Conservation (phyloP, 2,113 vertebrate genomes). For the Alexandromys fortis region DNA sequence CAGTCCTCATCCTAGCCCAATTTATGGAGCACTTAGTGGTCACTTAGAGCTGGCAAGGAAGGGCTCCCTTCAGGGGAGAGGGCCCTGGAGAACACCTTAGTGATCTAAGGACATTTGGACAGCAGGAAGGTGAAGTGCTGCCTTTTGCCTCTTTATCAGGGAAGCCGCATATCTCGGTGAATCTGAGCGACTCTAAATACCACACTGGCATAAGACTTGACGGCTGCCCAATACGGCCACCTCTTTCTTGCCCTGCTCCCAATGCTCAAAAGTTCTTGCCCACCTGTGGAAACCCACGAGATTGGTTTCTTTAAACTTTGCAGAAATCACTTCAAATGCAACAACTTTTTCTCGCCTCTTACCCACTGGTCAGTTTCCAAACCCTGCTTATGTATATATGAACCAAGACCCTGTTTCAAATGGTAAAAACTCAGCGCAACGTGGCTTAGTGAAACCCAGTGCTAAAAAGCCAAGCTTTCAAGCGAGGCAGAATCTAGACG, state of each 20-base stretch:
- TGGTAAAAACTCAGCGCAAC: background rate
- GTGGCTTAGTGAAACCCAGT: background rate
- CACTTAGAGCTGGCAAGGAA: background rate
- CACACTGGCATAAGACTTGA: background rate
- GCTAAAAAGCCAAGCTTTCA: background rate
- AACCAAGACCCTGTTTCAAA: background rate
- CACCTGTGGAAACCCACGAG: background rate
- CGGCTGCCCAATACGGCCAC: too few species aligned
- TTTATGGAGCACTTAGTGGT: background rate
- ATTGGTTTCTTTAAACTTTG: background rate
- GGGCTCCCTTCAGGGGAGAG: background rate
- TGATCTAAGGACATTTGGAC: background rate
- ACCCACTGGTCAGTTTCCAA: background rate
- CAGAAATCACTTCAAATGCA: background rate
- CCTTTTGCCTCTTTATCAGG: background rate
- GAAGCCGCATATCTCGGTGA: background rate
- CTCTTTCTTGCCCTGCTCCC: background rate
- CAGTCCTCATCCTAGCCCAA: background rate
- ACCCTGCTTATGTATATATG: background rate
- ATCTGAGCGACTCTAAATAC: background rate
- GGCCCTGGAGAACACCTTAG: background rate
- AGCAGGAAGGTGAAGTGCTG: background rate
- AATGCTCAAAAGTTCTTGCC: background rate
- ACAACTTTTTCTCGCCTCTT: background rate
- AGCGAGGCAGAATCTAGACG: accelerated